Conservation (phyloP, 2,797 vertebrate genomes). For the Spea hammondii region DNA sequence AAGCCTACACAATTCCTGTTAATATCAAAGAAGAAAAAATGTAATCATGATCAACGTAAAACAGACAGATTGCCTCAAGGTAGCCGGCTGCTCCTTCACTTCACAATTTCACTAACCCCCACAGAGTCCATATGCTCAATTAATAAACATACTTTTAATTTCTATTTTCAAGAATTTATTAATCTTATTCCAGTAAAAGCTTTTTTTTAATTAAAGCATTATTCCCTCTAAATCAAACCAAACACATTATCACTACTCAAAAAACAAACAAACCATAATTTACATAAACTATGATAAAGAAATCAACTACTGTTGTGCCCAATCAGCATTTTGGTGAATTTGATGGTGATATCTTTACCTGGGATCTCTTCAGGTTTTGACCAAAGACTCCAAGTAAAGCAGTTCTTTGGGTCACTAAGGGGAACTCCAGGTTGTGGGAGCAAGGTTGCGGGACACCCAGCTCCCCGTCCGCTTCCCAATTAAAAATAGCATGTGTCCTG, state of each 20-base stretch:
- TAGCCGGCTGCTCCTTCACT: not conserved
- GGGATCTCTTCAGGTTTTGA: too few relatives aligned
- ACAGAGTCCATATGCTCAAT: conserved; percentile 28
- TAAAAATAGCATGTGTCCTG: too few relatives aligned
- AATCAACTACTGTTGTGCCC: too few relatives aligned
- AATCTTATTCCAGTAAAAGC: conserved; percentile 3
- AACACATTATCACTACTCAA: not conserved
- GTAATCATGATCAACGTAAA: not conserved
- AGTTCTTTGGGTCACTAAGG: too few relatives aligned
- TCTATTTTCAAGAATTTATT: conserved; percentile 16
- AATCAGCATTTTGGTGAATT: too few relatives aligned
- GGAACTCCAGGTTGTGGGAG: too few relatives aligned
- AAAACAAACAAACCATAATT: too few relatives aligned
- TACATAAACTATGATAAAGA: too few relatives aligned
- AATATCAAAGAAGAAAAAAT: not conserved
- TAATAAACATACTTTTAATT: conserved; percentile 1
- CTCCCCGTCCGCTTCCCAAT: too few relatives aligned
- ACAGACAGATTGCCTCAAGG: conserved; percentile 4
- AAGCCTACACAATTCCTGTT: not conserved
- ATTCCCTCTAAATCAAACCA: not conserved
- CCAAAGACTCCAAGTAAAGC: too few relatives aligned
- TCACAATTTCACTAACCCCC: not conserved
- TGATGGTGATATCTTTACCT: too few relatives aligned
- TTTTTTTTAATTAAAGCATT: conserved; percentile 16
- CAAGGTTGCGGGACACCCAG: too few relatives aligned